Conservation (phyloP, 2,797 vertebrate species). For the Acomys russatus region DNA sequence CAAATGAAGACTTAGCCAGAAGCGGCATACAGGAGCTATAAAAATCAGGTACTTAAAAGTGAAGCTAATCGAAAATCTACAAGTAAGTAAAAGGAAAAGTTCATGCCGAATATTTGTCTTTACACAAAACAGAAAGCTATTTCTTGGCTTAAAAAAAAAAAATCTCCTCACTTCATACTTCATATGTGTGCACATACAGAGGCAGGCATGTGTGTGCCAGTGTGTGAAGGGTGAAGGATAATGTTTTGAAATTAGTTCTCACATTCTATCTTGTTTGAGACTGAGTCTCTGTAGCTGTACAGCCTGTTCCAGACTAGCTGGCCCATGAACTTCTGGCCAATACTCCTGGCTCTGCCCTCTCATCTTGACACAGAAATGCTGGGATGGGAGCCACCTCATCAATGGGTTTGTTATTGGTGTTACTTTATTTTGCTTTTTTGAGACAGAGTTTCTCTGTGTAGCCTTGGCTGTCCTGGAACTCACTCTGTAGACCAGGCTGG, state of each 20-base stretch:
- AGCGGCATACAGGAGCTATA: neutral
- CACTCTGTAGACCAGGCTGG: too few relatives aligned
- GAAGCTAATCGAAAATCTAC: constrained; percentile 16
- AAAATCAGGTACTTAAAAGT: constrained; percentile 17
- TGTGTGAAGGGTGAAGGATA: neutral
- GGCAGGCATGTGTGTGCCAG: neutral
- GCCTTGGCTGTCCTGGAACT: too few relatives aligned
- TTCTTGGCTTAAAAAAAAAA: neutral
- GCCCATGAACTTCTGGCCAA: neutral
- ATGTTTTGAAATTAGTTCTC: neutral
- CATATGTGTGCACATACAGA: too few relatives aligned
- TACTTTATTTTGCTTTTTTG: too few relatives aligned
- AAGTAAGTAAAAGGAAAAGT: neutral
- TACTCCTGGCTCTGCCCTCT: neutral
- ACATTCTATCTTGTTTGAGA: neutral
- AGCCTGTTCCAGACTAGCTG: neutral
- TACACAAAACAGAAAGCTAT: neutral
- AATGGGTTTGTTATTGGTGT: too few relatives aligned
- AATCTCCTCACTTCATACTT: neutral
- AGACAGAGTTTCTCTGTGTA: too few relatives aligned
- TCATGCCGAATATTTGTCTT: neutral
- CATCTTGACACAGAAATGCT: too few relatives aligned
- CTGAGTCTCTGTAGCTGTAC: neutral
- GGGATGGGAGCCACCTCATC: neutral
- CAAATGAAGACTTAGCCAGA: neutral